Evolutionary conservation across 2,797 vertebrate species (phyloP), one percentile per base, ranked within the genome.

Genomic region (Sebastes ruberrimus): DNA sequence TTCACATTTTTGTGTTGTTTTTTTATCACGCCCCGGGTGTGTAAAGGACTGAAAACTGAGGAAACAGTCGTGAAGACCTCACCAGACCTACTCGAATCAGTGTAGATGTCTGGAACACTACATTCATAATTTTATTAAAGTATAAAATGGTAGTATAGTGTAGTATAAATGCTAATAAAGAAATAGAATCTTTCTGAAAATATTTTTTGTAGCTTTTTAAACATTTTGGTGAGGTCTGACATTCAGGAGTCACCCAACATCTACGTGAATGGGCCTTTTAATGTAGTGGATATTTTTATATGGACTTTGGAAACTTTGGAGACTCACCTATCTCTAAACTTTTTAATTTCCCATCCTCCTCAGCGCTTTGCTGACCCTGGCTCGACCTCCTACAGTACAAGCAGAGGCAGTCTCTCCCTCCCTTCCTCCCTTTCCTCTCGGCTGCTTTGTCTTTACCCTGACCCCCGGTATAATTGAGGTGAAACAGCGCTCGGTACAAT

Each of bases 381-480:
- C 23, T 3, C 9, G 35, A 38, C 64, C 52, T 14, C 64, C 52
- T 14, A 0, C 10, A 35, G 61, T 32, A n/a, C 25, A 30, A 28
- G 28, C 68, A 18, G 42, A 42, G 7, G 23, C 53, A 3, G 35
- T 13, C 65, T 71, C 25, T 60, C 23, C 55, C 59, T 38, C 11
- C 4, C 5, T 55, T 3, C 13, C 38, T 35, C 28, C 6, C 9
- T 28, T 25, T 65, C 71, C 28, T 46, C 52, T 35, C 76, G 3
- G 33, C 70, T 56, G 73, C 78, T 76, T 78, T 81, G 85, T 90
- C 76, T 88, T 83, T 72, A 35, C 23, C 38, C 42, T 84, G 87
- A 91, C 88, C 88, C 16, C 4, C 0, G 0, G n/a, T 67, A 76
- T 90, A 90, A 91, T 91, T 88, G 91, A 92, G 89, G 88, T 90